Evolutionary conservation across 2,888 invertebrate genomes (phyloP), one percentile per base, ranked within the genome.

Genomic region (Diploptera punctata): DNA sequence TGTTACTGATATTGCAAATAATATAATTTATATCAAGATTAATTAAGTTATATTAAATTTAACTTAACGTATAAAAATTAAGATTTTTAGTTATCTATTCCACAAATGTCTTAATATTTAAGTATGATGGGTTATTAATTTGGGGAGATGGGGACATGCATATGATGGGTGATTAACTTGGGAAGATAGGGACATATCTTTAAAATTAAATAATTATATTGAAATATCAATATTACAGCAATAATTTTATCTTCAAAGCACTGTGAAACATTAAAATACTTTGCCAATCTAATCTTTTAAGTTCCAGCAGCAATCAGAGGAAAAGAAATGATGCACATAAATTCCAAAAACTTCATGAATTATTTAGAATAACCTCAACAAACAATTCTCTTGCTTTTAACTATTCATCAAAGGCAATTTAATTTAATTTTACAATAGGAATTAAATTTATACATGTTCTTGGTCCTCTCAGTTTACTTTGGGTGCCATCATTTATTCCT

Each of bases 221-320:
- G n/a, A n/a, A n/a, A n/a, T n/a, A n/a, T n/a, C n/a, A n/a, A n/a
- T n/a, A n/a, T n/a, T n/a, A n/a, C n/a, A n/a, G n/a, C n/a, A n/a
- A n/a, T n/a, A n/a, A n/a, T n/a, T n/a, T n/a, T n/a, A n/a, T n/a
- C 24, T 57, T 29, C 29, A 29, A 57, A 57, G 57, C 31, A 57
- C n/a, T 29, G 29, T 57, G 57, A 29, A 57, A 57, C 31, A 57
- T 57, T 57, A 57, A 57, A 57, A 57, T 57, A 4, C 57, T n/a
- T 29, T 57, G 57, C 29, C 57, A 57, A 29, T 31, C 57, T 2
- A 29, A 29, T 57, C 57, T 57, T 31, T 29, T n/a, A 29, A 3
- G 4, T 31, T n/a, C n/a, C 13, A 29, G 29, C 57, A 57, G 57
- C 57, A 16, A 9, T 24, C 29, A 57, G 5, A 3, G n/a, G 29